Percentiles rank a stretch among this genome's conserved stretches.
Conservation (phyloP, 2,113 vertebrate species). For the Sterna hirundo region DNA sequence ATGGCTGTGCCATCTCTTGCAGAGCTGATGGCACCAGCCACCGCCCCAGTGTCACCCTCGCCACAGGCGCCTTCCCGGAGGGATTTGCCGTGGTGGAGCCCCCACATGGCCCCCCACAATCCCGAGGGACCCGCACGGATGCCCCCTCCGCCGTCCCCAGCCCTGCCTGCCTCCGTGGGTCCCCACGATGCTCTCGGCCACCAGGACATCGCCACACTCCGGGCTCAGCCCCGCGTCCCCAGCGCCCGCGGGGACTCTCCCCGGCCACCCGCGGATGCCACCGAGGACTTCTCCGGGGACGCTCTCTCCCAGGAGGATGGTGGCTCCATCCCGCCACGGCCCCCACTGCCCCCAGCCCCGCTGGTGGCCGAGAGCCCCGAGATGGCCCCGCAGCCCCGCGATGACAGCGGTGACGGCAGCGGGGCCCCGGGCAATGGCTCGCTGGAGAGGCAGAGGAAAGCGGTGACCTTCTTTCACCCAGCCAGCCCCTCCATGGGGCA, state of each 20-base stretch:
- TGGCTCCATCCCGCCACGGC: rapidly evolving
- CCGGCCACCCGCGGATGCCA: rapidly evolving
- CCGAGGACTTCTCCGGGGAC: constrained; percentile 30
- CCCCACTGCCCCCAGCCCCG: neutral
- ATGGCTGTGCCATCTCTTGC: neutral
- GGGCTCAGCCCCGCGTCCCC: neutral
- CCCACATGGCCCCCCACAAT: rapidly evolving
- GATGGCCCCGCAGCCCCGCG: rapidly evolving
- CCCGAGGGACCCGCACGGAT: rapidly evolving
- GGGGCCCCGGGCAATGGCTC: rapidly evolving
- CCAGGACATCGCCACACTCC: rapidly evolving
- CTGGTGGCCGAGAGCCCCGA: neutral
- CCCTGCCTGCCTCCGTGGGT: neutral
- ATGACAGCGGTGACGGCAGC: neutral
- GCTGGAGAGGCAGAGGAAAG: constrained; percentile 46
- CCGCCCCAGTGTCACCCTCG: neutral
- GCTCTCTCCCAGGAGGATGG: rapidly evolving
- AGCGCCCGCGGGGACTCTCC: neutral
- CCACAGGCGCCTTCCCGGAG: neutral
- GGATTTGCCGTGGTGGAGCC: neutral
- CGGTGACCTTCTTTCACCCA: neutral
- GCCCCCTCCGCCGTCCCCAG: rapidly evolving
- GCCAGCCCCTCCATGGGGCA: neutral
- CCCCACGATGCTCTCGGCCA: rapidly evolving
- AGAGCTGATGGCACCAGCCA: constrained; percentile 65